Base-by-base conservation (phyloP, 2,888 invertebrate species). In the Epinotia brunnichana region DNA sequence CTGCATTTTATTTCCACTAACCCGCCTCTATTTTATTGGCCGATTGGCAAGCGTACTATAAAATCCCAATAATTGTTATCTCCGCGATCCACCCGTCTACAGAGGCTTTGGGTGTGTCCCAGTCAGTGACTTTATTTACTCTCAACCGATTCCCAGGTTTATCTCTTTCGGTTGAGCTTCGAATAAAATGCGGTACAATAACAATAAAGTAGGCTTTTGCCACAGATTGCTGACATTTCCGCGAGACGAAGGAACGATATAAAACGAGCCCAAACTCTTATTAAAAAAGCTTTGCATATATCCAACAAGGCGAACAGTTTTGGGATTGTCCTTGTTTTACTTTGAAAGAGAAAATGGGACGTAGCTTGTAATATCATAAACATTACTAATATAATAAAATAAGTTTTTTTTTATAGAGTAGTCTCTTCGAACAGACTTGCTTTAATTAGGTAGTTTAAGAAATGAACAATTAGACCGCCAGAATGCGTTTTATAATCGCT, bases 161-260 rank as follows among this genome's bases (percentile, higher is more conserved):
- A 88, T 87, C 83, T 87, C 83, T 85, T 86, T 83, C 81, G 78
- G 81, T 82, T 81, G 86, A 87, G 87, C 85, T 84, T 81, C 85
- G 83, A 86, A 90, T 89, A 90, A 90, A 78, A 90, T 87, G 90
- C 86, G 87, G 87, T 82, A 89, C 89, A 89, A 88, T 90, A 91
- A 91, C 89, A 90, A 87, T 90, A 91, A 91, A 91, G 87, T 84
- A 87, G 91, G 89, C 89, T 91, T 91, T 89, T 79, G 84, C 83
- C 85, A 82, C 85, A 88, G 87, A 90, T 90, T 87, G 90, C 90
- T 89, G 90, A 91, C 90, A 90, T 91, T 90, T 89, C 88, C 87
- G 81, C 81, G 85, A 87, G 87, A 87, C 86, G 85, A 81, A 86
- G 86, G 85, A 83, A 83, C 84, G 84, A 80, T 82, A 86, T 87